These are phyloP conservation scores for Hiodon alosoides DNA, from an alignment of 2,113 vertebrate species.

Conservation along the genomic window DNA sequence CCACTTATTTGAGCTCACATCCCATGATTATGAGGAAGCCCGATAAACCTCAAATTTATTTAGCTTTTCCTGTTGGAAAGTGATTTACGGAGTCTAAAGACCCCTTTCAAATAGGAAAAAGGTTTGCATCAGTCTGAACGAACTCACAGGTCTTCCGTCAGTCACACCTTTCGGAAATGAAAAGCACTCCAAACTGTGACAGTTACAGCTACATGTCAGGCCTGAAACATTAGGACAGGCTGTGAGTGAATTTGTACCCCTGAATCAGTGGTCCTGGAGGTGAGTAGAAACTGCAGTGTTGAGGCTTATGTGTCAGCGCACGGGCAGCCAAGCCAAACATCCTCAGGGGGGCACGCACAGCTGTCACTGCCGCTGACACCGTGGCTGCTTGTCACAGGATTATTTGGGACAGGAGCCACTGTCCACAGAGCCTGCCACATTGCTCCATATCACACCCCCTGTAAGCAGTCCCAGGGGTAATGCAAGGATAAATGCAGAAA, in stretches of 20 bases:
- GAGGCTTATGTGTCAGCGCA: constrained; percentile 12
- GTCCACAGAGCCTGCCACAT: background rate
- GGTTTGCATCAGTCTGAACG: too few relatives aligned
- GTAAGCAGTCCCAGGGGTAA: background rate
- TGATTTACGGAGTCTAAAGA: too few relatives aligned
- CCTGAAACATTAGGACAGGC: background rate
- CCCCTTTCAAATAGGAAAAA: too few relatives aligned
- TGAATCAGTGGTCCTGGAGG: constrained; percentile 21
- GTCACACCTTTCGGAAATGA: too few relatives aligned
- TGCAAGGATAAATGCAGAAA: too few relatives aligned
- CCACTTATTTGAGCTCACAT: constrained; percentile 57
- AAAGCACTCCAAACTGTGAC: background rate
- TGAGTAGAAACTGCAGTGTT: constrained; percentile 16
- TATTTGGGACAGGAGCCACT: background rate
- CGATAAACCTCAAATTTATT: constrained; percentile 52
- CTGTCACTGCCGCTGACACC: constrained; percentile 8
- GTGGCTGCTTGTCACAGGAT: constrained; percentile 5
- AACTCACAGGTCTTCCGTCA: too few relatives aligned
- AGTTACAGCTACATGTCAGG: background rate
- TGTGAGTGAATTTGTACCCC: background rate
- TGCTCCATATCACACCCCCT: background rate
- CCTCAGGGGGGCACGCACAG: constrained; percentile 26
- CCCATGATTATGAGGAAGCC: constrained; percentile 48
- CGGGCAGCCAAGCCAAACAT: constrained; percentile 7
- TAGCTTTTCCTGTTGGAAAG: too few relatives aligned